Base-by-base conservation (phyloP, 2,888 invertebrate species). In the Colletes collaris region DNA sequence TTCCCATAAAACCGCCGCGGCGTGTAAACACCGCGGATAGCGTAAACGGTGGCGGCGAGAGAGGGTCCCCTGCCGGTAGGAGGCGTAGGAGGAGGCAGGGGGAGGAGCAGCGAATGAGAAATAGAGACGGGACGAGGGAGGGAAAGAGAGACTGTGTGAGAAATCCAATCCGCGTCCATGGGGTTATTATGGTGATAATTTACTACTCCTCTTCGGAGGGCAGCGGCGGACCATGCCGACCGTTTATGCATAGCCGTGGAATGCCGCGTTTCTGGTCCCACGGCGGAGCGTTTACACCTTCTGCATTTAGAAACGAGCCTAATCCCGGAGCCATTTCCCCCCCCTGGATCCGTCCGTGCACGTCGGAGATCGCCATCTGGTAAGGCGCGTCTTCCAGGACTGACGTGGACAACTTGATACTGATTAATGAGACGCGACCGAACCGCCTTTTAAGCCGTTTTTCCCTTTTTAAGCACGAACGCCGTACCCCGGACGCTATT, bases 171-270 rank as follows among this genome's bases (percentile, higher is more conserved):
- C 90, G 88, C 87, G 89, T 89, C 89, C 88, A 87, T 87, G 86
- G 88, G 89, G 89, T 91, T 91, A 91, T 91, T 91, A 90, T 86
- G 89, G 89, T 88, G 91, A 91, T 91, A 91, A 90, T 91, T 91
- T 90, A 90, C 90, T 87, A 88, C 89, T 89, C 73, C 87, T 85
- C 84, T 79, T 86, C 84, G 82, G 85, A 83, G 84, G 84, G 82
- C 83, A 86, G 71, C 82, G 81, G 78, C 84, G 78, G 73, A 83
- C 81, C 75, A 76, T 79, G 86, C 86, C 84, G 85, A 81, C 81
- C 83, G 88, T 88, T 88, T 86, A 86, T 87, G 84, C 88, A 86
- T 74, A 81, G 82, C 83, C 80, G 69, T 78, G 89, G 88, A 88
- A 89, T 88, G 84, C 83, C 80, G 74, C 81, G 71, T 69, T 72